A percentile compares a stretch with the other conserved stretches of the same genome.
phyloP scores from a whole-genome alignment of 2,888 invertebrate species.

The Tachina fera region DNA sequence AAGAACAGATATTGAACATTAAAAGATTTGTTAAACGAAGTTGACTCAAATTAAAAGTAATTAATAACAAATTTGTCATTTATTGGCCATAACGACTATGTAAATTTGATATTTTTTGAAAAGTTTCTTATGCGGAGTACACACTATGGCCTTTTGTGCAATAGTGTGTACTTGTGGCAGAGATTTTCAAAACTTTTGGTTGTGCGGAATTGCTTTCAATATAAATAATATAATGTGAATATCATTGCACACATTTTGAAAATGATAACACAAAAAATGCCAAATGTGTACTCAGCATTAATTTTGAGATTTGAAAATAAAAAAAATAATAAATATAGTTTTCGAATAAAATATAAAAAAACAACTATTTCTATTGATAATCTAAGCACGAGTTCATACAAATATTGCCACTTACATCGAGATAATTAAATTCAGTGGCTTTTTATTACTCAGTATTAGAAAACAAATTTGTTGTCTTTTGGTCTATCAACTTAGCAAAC shows the following conservation, averaged over 20 bases:
- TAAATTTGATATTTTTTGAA: constrained; percentile 29
- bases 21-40: constrained; percentile 47
- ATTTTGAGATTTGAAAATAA: background rate
- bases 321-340: constrained; percentile 30
- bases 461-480: constrained; percentile 45
- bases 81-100: constrained; percentile 37
- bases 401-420: constrained; percentile 43
- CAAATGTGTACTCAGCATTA: too few relatives aligned
- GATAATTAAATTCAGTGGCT: constrained; percentile 20
- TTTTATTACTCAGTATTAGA: constrained; percentile 1
- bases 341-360: constrained; percentile 24
- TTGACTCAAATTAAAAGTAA: constrained; percentile 58
- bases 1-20: constrained; percentile 48
- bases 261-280: too few relatives aligned
- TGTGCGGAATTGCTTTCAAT: too few relatives aligned
- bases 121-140: background rate
- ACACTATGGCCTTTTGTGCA: too few relatives aligned
- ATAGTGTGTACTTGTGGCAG: too few relatives aligned
- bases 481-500: constrained; percentile 61
- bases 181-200: too few relatives aligned
- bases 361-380: constrained; percentile 48
- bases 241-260: too few relatives aligned
- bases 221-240: too few relatives aligned
- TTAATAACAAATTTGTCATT: constrained; percentile 66
- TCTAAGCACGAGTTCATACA: constrained; percentile 40